phyloP scores from a whole-genome alignment of 2,113 vertebrate species.

The Acrocephalus kingi region DNA sequence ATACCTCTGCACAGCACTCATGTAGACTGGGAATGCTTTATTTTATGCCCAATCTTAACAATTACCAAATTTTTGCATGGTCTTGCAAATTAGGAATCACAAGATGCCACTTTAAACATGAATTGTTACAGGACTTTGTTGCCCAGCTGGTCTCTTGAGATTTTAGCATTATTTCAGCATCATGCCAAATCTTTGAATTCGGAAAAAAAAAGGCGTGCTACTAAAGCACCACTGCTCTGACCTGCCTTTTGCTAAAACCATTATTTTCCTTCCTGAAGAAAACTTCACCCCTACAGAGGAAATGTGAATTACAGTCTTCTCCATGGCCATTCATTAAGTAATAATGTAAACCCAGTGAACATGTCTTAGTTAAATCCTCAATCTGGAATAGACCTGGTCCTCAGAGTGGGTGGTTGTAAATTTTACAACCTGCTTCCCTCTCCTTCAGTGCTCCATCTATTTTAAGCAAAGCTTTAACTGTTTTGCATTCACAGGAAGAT shows the following conservation, averaged over 20 bases:
- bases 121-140: not conserved
- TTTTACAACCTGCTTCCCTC: not conserved
- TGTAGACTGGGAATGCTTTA: not conserved
- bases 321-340: not conserved
- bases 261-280: not conserved
- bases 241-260: not conserved
- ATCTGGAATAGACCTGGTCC: not conserved
- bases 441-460: not conserved
- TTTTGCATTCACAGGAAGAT: not conserved
- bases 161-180: not conserved
- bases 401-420: not conserved
- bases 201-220: not conserved
- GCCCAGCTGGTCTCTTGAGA: not conserved
- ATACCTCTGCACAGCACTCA: not conserved
- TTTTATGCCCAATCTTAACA: not conserved
- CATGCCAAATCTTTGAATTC: not conserved
- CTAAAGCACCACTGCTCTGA: not conserved
- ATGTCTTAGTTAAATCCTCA: not conserved
- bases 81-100: not conserved
- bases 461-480: not conserved
- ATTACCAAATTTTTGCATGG: not conserved
- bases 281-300: not conserved
- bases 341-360: not conserved
- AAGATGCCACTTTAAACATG: not conserved
- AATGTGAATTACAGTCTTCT: slow-evolving; percentile 28